A percentile compares a stretch with the other conserved stretches of the same genome.
Conservation (phyloP, 2,113 vertebrate species). For the Stercorarius parasiticus region DNA sequence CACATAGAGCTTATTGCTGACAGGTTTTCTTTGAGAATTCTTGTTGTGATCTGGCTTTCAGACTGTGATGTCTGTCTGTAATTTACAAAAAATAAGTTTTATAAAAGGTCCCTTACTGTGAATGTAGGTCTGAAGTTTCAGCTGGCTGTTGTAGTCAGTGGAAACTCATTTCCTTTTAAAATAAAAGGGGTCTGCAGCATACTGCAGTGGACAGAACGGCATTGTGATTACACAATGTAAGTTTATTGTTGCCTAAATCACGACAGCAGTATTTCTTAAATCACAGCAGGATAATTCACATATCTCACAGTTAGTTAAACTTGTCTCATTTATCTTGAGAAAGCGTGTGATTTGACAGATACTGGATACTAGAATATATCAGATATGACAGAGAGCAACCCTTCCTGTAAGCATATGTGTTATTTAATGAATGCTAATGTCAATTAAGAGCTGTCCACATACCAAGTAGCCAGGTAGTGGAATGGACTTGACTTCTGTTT, state of each 20-base stretch:
- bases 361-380: not conserved
- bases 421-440: not conserved
- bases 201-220: not conserved
- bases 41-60: not conserved
- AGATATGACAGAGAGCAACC: not conserved
- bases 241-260: not conserved
- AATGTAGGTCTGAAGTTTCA: not conserved
- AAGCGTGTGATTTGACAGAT: not conserved
- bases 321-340: not conserved
- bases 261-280: not conserved
- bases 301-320: not conserved
- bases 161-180: not conserved
- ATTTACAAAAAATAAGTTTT: not conserved
- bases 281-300: not conserved
- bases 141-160: not conserved
- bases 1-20: not conserved
- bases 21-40: not conserved
- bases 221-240: not conserved
- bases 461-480: not conserved
- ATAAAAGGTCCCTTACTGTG: not conserved
- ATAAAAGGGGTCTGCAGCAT: not conserved
- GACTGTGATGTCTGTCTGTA: not conserved
- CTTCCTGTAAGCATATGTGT: not conserved
- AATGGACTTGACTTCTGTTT: not conserved
- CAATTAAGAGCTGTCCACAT: not conserved